These are phyloP conservation scores for Noctua janthina DNA, from an alignment of 2,888 invertebrate species.

Conservation along the genomic window DNA sequence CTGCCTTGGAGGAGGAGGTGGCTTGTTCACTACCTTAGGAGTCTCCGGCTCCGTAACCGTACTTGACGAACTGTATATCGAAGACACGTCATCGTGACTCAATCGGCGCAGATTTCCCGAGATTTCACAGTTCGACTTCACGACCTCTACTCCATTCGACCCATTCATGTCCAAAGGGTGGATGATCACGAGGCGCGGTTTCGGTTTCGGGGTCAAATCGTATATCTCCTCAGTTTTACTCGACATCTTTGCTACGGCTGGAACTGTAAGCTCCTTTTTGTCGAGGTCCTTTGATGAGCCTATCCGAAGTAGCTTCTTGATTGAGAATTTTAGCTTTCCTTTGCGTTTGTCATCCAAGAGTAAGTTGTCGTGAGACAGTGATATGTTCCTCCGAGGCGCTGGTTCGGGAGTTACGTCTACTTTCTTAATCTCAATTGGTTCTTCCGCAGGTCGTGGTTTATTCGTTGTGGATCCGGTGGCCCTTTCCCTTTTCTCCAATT, in stretches of 20 bases:
- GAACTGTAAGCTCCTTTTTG: slow-evolving; percentile 88
- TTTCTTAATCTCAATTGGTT: slow-evolving; percentile 78
- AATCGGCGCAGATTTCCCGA: slow-evolving; percentile 80
- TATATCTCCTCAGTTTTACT: slow-evolving; percentile 89
- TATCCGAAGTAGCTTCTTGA: slow-evolving; percentile 95
- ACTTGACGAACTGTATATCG: slow-evolving; percentile 86
- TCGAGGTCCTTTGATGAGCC: slow-evolving; percentile 93
- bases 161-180: slow-evolving; percentile 97
- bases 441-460: slow-evolving; percentile 79
- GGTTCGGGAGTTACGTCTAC: slow-evolving; percentile 90
- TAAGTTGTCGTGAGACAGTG: slow-evolving; percentile 94
- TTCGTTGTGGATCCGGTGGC: slow-evolving; percentile 82
- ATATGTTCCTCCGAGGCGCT: slow-evolving; percentile 92
- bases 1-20: slow-evolving; percentile 94
- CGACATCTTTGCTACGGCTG: slow-evolving; percentile 86
- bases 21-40: slow-evolving; percentile 89
- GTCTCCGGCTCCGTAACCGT: slow-evolving; percentile 82
- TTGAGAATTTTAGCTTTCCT: slow-evolving; percentile 93
- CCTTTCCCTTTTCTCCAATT: slow-evolving; percentile 94
- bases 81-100: slow-evolving; percentile 90
- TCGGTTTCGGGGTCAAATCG: slow-evolving; percentile 91
- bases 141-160: slow-evolving; percentile 93
- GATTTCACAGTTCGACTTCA: slow-evolving; percentile 90
- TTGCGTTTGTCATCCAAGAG: slow-evolving; percentile 92
- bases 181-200: slow-evolving; percentile 95